phyloP scores from a whole-genome alignment of 2,797 vertebrate genomes.

The Ptychadena robeensis region DNA sequence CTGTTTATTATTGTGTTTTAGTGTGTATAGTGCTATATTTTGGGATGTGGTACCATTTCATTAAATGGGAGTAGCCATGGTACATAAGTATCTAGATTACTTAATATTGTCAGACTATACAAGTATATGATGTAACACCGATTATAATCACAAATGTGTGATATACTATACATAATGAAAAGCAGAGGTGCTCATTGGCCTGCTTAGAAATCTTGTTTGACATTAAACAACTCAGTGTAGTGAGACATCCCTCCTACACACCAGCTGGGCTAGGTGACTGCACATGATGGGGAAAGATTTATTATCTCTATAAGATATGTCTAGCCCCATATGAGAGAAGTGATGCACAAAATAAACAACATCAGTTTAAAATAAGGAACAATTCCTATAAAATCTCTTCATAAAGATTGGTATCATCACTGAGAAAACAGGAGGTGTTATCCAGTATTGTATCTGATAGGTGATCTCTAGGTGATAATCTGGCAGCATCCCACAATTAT shows the following conservation, averaged over 20 bases:
- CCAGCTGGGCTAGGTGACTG: constrained; percentile 18
- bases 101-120: background rate
- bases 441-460: too few species aligned
- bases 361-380: too few species aligned
- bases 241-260: constrained; percentile 37
- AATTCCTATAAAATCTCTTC: too few species aligned
- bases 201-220: constrained; percentile 20
- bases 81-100: background rate
- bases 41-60: too few species aligned
- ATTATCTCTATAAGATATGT: background rate
- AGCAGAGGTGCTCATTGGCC: constrained; percentile 8
- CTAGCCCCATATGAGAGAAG: background rate
- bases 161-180: background rate
- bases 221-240: constrained; percentile 23
- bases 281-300: constrained; percentile 1
- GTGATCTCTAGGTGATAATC: too few species aligned
- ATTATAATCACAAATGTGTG: background rate
- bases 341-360: too few species aligned
- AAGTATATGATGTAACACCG: background rate
- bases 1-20: too few species aligned
- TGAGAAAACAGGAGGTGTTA: too few species aligned
- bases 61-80: too few species aligned
- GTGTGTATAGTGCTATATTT: too few species aligned
- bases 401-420: too few species aligned
- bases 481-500: too few species aligned